Evolutionary conservation across 2,888 invertebrate species (phyloP).

Genomic region (Caenorhabditis macrosperma): DNA sequence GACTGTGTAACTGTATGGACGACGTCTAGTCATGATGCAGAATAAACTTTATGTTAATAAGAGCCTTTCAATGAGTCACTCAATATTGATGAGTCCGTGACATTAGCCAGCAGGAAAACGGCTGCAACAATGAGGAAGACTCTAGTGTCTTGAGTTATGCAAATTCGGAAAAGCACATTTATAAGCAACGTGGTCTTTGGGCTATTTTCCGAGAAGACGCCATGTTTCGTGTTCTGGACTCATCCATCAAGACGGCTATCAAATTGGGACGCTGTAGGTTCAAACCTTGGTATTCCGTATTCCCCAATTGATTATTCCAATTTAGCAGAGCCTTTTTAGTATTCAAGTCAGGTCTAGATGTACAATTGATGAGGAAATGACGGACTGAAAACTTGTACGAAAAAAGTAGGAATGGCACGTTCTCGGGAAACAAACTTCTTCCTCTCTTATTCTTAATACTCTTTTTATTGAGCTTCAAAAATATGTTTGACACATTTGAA

Average conservation of each 20-base stretch:
- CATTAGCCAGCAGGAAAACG: no score
- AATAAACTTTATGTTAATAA: conserved; percentile 36
- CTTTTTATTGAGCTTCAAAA: conserved; percentile 50
- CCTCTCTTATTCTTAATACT: conserved; percentile 13
- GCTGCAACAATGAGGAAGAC: no score
- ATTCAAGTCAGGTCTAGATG: conserved; percentile 23
- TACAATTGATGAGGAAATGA: conserved; percentile 13
- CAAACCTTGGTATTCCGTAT: not conserved
- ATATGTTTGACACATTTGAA: conserved; percentile 50
- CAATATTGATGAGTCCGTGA: no score
- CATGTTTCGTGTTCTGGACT: no score
- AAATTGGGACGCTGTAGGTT: no score
- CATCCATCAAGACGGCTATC: no score
- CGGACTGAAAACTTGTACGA: not conserved
- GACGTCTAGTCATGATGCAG: conserved; percentile 43
- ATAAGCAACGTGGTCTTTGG: no score
- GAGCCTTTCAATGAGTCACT: no score
- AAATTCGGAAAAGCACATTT: no score
- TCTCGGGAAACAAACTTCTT: not conserved
- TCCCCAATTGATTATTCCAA: not conserved
- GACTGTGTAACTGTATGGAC: conserved; percentile 27
- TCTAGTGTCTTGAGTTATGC: no score
- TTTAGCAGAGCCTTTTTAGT: conserved; percentile 19
- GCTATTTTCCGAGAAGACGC: no score
- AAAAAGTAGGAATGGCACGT: conserved; percentile 37